Base-by-base conservation (phyloP, 1,140 invertebrate species). In the Hestina assimilis region DNA sequence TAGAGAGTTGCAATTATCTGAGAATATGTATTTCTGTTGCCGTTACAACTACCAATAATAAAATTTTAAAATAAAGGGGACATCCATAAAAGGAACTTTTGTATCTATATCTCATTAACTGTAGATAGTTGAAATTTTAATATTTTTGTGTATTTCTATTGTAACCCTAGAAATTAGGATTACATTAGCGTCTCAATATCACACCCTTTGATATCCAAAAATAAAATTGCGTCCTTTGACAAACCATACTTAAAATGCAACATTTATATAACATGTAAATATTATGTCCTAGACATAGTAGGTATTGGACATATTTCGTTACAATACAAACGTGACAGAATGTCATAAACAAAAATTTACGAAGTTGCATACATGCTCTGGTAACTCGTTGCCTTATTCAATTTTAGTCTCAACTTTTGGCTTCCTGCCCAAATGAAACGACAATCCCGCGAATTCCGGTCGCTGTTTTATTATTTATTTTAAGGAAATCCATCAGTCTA, bases 261-360 rank as follows among this genome's bases (percentile, higher is more conserved):
- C 23, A 4, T 24, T 24, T 4, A 7, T 24, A 4, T 7, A 4
- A 4, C 23, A 24, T 24, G 3, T 24, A 24, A 4, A 24, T 5
- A 8, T 8, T 28, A 8, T 28, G 6, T 9, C n/a, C 8, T 28
- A 5, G 8, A 28, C 26, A 28, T 4, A 9, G 12, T 42, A n/a
- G 14, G 1, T 28, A 45, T 45, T 45, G 26, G 4, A 1, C 11
- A 17, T 15, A 28, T 38, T 26, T 26, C 5, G 6, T 23, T 38
- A 19, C 33, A 38, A 38, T 45, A 3, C 43, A 51, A 35, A 40
- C 43, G 28, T 58, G 55, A 50, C 55, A 58, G 47, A 40, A 48
- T 38, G 50, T 54, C 61, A 63, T 58, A 53, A 63, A 59, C 61
- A 59, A 59, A 63, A 63, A 60, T 63, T 54, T 58, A 47, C 23